These are phyloP conservation scores for Muntiacus reevesi DNA, from an alignment of 2,113 vertebrate genomes.

Conservation along the genomic window DNA sequence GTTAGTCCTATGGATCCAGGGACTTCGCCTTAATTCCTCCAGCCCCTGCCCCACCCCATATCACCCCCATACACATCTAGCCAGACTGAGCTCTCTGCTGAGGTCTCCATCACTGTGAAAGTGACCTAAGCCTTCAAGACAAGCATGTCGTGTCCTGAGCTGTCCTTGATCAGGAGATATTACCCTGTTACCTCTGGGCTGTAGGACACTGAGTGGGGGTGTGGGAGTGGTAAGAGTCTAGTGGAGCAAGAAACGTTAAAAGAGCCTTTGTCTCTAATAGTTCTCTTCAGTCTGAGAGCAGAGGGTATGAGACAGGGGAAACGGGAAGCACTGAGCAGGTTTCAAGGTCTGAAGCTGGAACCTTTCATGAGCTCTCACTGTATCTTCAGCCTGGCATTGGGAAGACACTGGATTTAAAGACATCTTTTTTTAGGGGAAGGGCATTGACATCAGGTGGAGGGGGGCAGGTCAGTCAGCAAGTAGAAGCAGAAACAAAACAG, in stretches of 20 bases:
- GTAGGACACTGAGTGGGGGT: neutral
- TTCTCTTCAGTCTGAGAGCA: neutral
- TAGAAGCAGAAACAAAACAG: conserved; percentile 15
- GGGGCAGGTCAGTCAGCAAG: neutral
- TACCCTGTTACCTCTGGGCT: neutral
- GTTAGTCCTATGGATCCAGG: neutral
- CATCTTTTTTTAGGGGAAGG: neutral
- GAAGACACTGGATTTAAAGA: neutral
- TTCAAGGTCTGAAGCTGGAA: neutral
- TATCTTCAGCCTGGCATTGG: neutral
- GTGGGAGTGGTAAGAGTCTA: neutral
- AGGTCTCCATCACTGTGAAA: neutral
- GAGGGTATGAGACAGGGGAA: neutral
- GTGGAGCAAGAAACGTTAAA: neutral
- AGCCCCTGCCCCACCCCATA: neutral
- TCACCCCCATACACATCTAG: neutral
- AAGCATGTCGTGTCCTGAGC: neutral
- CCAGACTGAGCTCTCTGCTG: neutral
- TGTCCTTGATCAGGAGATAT: neutral
- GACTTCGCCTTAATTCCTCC: neutral
- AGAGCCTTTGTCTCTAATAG: neutral
- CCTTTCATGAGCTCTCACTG: neutral
- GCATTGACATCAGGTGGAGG: neutral
- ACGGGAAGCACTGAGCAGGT: neutral
- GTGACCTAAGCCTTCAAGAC: conserved; percentile 13